These are phyloP conservation scores for Acrobasis consociella DNA, from an alignment of 2,888 invertebrate species.

Conservation along the genomic window DNA sequence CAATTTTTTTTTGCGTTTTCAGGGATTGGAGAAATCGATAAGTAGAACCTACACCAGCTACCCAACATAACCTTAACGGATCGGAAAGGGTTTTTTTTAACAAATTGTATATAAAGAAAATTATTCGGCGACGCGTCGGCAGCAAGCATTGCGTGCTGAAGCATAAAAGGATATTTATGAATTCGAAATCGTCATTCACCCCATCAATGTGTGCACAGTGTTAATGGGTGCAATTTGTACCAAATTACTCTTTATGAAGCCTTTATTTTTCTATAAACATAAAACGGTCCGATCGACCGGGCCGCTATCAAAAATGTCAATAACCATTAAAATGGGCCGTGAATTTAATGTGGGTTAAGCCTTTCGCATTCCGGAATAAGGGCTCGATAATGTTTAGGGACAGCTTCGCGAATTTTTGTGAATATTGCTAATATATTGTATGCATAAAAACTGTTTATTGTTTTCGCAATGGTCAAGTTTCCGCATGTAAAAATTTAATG, in stretches of 20 bases:
- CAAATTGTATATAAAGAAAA: no score
- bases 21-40: no score
- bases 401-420: constrained; percentile 24
- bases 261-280: constrained; percentile 37
- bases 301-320: constrained; percentile 32
- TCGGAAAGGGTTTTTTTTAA: no score
- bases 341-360: constrained; percentile 31
- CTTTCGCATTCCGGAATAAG: constrained; percentile 28
- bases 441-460: neutral
- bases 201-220: constrained; percentile 25
- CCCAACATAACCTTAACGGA: no score
- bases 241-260: constrained; percentile 37
- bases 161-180: neutral
- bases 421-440: constrained; percentile 10
- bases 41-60: no score
- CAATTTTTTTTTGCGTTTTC: no score
- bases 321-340: constrained; percentile 29
- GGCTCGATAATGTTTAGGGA: constrained; percentile 26
- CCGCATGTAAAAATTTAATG: no score
- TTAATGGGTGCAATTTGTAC: constrained; percentile 38
- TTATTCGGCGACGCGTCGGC: no score
- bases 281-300: constrained; percentile 29
- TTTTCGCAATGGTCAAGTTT: neutral
- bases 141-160: neutral
- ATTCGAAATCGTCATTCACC: neutral